A percentile compares a stretch with the other conserved stretches of the same genome.
phyloP scores from a whole-genome alignment of 2,888 invertebrate species.

The Aspidiotus rigidus region DNA sequence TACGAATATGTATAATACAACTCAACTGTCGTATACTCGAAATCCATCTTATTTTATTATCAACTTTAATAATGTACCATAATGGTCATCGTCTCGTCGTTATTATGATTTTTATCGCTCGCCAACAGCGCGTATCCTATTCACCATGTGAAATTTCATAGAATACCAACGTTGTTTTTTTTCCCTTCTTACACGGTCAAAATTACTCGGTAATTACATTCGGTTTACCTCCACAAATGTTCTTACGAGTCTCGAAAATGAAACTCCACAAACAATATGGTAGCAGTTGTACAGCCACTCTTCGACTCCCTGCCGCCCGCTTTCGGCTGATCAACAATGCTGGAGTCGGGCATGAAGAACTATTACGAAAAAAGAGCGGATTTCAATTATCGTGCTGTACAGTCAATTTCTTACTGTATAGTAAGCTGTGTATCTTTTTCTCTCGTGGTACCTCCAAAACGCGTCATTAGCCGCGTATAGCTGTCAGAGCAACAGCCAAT shows the following conservation, averaged over 20 bases:
- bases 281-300: neutral
- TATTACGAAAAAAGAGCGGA: neutral
- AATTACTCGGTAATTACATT: neutral
- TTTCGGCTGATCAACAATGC: neutral
- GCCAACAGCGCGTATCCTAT: too few relatives aligned
- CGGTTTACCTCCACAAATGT: neutral
- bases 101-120: too few relatives aligned
- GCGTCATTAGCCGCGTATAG: slow-evolving; percentile 2
- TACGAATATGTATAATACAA: too few relatives aligned
- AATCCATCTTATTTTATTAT: too few relatives aligned
- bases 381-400: slow-evolving; percentile 4
- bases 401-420: neutral
- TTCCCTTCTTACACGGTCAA: slow-evolving; percentile 1
- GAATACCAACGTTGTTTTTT: too few relatives aligned
- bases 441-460: neutral
- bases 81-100: too few relatives aligned
- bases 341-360: neutral
- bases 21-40: too few relatives aligned
- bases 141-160: too few relatives aligned
- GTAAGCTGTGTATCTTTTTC: neutral
- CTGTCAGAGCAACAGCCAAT: slow-evolving; percentile 2
- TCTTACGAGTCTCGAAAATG: neutral
- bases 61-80: too few relatives aligned
- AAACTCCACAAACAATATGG: neutral
- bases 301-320: neutral